Conservation (phyloP, 2,888 invertebrate genomes). For the Tetanocera ferruginea region DNA sequence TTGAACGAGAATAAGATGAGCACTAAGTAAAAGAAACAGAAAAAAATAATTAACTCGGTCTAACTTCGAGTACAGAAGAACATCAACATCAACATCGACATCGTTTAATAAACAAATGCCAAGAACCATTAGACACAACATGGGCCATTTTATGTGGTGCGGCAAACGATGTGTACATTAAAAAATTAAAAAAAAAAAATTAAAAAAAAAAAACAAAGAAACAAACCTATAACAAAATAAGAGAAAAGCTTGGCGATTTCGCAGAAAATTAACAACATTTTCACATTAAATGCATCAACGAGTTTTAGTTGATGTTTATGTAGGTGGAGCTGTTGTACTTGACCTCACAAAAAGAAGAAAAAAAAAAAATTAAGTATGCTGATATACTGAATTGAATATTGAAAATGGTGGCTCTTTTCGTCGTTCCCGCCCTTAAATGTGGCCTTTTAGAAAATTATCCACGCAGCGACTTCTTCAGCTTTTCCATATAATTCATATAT, state of each 20-base stretch:
- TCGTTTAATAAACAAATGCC: not conserved
- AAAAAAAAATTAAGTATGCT: not conserved
- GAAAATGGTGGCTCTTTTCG: not conserved
- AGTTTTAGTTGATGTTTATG: not conserved
- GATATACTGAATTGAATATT: not conserved
- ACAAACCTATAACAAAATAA: not conserved
- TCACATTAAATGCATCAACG: not conserved
- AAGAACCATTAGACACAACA: slow-evolving; percentile 1
- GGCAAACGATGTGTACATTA: not conserved
- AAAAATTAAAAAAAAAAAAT: not conserved
- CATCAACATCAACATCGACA: not conserved
- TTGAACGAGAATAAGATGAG: not conserved
- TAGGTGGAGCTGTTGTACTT: not conserved
- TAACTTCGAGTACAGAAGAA: not conserved
- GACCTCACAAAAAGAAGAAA: slow-evolving; percentile 5
- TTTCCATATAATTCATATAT: too few species aligned
- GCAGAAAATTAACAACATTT: slow-evolving; percentile 7
- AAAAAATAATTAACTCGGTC: not conserved
- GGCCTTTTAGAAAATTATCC: too few species aligned
- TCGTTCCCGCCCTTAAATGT: too few species aligned
- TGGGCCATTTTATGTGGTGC: not conserved
- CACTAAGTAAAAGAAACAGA: not conserved
- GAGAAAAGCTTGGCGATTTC: not conserved
- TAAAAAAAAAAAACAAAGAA: not conserved
- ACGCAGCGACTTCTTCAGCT: too few species aligned